Conservation (phyloP, 2,113 vertebrate genomes). For the Eidolon helvum region DNA sequence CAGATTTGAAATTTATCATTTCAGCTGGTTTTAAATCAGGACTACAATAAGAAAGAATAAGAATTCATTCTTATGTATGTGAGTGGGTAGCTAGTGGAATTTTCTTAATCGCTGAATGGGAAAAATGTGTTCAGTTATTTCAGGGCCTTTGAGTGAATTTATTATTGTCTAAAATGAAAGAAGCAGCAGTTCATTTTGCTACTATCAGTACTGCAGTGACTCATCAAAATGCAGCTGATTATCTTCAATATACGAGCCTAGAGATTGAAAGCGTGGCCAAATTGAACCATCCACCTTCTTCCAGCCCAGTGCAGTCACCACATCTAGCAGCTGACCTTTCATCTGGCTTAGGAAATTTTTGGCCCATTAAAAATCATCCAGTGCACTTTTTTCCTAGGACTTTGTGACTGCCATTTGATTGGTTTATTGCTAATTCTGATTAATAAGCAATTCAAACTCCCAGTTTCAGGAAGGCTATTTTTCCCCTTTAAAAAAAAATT, state of each 20-base stretch:
- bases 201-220: constrained; percentile 13
- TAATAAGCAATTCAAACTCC: neutral
- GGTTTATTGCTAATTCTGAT: neutral
- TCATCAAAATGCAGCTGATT: constrained; percentile 43
- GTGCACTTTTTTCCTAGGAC: neutral
- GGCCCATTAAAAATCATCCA: neutral
- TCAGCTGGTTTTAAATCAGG: constrained; percentile 4
- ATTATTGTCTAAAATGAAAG: constrained; percentile 41
- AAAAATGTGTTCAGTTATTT: constrained; percentile 49
- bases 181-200: constrained; percentile 36
- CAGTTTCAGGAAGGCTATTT: neutral
- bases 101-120: constrained; percentile 61
- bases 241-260: neutral
- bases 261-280: neutral
- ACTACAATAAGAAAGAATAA: neutral
- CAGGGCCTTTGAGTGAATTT: constrained; percentile 11
- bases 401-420: neutral
- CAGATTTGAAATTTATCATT: constrained; percentile 15
- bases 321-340: neutral
- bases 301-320: neutral
- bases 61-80: neutral
- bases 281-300: neutral
- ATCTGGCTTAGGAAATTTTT: neutral
- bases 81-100: constrained; percentile 40
- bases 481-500: neutral